A percentile compares a stretch with the other conserved stretches of the same genome.
Evolutionary conservation across 2,797 vertebrate genomes (phyloP).

Genomic region (Kryptopterus vitreolus): DNA sequence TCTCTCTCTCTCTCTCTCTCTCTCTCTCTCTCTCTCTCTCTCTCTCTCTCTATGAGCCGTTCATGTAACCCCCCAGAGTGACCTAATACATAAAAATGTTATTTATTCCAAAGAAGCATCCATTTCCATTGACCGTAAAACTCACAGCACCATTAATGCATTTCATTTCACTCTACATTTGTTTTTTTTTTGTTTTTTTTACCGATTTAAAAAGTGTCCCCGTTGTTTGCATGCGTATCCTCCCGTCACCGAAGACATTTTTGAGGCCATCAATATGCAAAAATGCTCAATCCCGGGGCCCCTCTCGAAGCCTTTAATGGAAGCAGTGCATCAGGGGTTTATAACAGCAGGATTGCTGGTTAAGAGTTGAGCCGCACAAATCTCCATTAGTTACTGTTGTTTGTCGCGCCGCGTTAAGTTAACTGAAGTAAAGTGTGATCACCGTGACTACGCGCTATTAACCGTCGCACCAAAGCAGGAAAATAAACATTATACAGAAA

Average conservation of each 20-base stretch:
- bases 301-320: constrained; percentile 49
- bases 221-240: constrained; percentile 34
- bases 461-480: neutral
- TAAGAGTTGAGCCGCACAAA: neutral
- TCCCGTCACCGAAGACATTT: constrained; percentile 62
- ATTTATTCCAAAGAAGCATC: neutral
- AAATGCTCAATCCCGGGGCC: constrained; percentile 40
- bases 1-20: no score
- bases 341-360: constrained; percentile 1
- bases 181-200: constrained; percentile 53
- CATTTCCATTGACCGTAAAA: constrained; percentile 14
- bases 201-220: constrained; percentile 36
- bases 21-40: no score
- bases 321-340: neutral
- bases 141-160: constrained; percentile 34
- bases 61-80: neutral
- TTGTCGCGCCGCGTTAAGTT: neutral
- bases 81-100: neutral
- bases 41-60: constrained; percentile 1
- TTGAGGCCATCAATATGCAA: constrained; percentile 52
- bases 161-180: no score
- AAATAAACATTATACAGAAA: neutral
- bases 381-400: neutral
- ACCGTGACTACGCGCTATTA: neutral
- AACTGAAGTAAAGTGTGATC: neutral